These are phyloP conservation scores for Ciconia stormi DNA, from an alignment of 2,113 vertebrate species.

Conservation along the genomic window DNA sequence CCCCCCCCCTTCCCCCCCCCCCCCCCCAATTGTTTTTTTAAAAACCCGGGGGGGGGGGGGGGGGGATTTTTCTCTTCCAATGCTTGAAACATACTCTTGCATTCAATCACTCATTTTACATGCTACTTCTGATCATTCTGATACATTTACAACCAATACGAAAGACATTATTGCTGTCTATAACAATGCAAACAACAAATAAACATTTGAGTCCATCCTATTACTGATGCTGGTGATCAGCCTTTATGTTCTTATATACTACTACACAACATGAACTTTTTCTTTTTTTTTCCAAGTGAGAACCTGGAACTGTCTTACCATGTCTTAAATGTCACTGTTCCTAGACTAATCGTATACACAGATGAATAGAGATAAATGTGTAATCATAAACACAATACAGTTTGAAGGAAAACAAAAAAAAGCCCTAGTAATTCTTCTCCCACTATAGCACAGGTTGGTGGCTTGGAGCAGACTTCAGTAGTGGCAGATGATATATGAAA, in stretches of 20 bases:
- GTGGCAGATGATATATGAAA: background rate
- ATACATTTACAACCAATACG: background rate
- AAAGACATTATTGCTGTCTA: background rate
- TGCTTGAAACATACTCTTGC: background rate
- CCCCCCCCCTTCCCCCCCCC: no score
- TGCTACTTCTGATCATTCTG: background rate
- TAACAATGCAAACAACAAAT: background rate
- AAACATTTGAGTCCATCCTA: background rate
- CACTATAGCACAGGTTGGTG: background rate
- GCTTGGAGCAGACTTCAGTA: background rate
- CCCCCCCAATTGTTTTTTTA: no score
- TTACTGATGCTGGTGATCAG: background rate
- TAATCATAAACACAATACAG: background rate
- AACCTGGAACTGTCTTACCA: background rate
- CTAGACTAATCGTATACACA: background rate
- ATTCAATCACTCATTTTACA: background rate
- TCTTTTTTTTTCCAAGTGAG: background rate
- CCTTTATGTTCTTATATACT: background rate
- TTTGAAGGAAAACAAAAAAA: background rate
- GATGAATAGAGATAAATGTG: background rate
- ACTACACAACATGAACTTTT: background rate
- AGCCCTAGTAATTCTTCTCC: background rate
- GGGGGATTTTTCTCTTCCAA: accelerated
- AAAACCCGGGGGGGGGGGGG: no score
- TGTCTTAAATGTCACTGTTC: background rate